Base-by-base conservation (phyloP, 2,797 vertebrate species). In the Trichosurus vulpecula region DNA sequence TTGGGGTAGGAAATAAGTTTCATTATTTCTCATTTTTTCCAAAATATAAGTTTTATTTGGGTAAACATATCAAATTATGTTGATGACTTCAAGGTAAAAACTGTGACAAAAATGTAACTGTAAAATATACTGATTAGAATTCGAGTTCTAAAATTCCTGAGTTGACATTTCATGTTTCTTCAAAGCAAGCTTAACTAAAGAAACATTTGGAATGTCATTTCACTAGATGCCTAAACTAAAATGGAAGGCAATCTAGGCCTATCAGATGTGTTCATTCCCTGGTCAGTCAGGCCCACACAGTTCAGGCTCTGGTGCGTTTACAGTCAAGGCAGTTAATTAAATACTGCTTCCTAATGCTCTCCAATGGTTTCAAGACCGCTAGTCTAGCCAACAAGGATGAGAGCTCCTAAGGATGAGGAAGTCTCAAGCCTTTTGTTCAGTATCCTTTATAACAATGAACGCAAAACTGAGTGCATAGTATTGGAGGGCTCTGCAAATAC, bases 121-220 rank as follows among this genome's bases (percentile, higher is more conserved):
- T 1, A 92, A 94, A 94, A 52, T 0, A 9, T 47, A 92, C 22
- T 9, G 4, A 27, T 19, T 47, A 53, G 90, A 93, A 96, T 93
- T 41, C 12, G 55, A 41, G 54, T 87, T 35, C 54, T 58, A 47
- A 30, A 92, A 92, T 41, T 54, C 93, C 10, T 56, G n/a, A 14
- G 47, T 27, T 2, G 87, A 95, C 10, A 94, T n/a, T 93, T 95
- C 54, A 95, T 51, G 11, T 41, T 61, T 95, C n/a, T 57, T 54
- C 35, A 90, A 47, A 95, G 90, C 90, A 94, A 94, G 93, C 54
- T 57, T 52, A 27, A 95, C n/a, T 41, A 22, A 74, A 95, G 57
- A 91, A 87, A 61, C 66, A 55, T 41, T 8, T 53, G 51, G 57
- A 57, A 66, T 31, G 47, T 9, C 55, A n/a, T 53, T 93, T 91